Base-by-base conservation (phyloP, 2,113 vertebrate species). In the Aphelocoma coerulescens region DNA sequence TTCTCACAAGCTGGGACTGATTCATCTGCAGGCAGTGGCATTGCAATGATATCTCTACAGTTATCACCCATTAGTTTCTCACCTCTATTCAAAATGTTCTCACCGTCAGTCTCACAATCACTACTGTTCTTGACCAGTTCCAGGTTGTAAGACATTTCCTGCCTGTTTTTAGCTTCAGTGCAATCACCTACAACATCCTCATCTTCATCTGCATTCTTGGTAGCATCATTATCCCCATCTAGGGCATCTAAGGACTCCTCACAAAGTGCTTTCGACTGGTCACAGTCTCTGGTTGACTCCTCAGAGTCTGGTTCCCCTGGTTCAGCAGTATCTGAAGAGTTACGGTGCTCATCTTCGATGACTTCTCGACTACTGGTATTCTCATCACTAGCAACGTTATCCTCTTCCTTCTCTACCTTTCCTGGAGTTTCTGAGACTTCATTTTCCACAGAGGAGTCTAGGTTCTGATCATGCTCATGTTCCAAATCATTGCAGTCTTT, bases 261-360 rank as follows among this genome's bases (percentile, higher is more conserved):
- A 91, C 46, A 87, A 88, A 94, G 62, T 4, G 88, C 96, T 89
- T 97, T 69, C 4, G 75, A 76, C 30, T 75, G 96, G 61, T 97
- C 97, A 87, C 73, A 91, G 54, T 96, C 94, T 91, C 95, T 88
- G 26, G 74, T 84, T 55, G 92, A 97, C 51, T 98, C 97, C 51
- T 97, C 89, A 35, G 96, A 97, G 85, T 97, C 93, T 28, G 69
- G 26, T 91, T 98, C 97, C 71, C 97, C 97, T 51, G 85, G 74
- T 41, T 97, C 97, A 66, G 57, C 89, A 74, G 83, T 94, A 63
- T 96, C 81, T 49, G 72, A 96, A 85, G 89, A 85, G 52, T 96
- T 91, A 80, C 0, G 4, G 37, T 74, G 89, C 37, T 94, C 80
- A 44, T 88, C 91, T 89, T 95, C 72, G 0, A 81, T 75, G 32